Percentiles rank a stretch among this genome's conserved stretches.
phyloP scores from a whole-genome alignment of 2,888 invertebrate genomes.

The Pristionchus arcanus region DNA sequence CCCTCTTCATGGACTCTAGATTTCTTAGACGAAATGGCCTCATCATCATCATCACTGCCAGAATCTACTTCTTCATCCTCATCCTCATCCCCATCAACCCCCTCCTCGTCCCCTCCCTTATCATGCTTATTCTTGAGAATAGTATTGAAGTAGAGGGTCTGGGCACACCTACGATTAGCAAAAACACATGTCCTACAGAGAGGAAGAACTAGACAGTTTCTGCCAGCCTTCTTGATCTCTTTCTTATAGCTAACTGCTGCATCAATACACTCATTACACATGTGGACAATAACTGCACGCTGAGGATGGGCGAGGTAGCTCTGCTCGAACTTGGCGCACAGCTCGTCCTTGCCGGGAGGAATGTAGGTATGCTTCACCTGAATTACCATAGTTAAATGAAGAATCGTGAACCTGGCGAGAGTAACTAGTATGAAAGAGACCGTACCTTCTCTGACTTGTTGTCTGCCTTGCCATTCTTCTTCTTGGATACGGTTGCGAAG shows the following conservation, averaged over 20 bases:
- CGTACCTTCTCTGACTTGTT: not conserved
- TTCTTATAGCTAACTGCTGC: not conserved
- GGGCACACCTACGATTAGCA: not conserved
- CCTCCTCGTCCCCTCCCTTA: not conserved
- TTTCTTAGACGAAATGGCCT: not conserved
- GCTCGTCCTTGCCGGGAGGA: not conserved
- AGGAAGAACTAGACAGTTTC: not conserved
- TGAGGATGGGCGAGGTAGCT: not conserved
- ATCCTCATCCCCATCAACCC: not conserved
- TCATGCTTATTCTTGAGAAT: constrained; percentile 7
- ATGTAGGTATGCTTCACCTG: not conserved
- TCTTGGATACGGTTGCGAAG: not conserved
- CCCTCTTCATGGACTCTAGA: not conserved
- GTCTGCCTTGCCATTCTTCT: not conserved
- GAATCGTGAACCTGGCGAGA: not conserved
- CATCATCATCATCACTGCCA: not conserved
- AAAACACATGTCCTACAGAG: not conserved
- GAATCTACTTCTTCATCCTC: not conserved
- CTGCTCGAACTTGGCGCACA: not conserved
- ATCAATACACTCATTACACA: not conserved
- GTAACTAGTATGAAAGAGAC: not conserved
- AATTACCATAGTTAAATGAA: not conserved
- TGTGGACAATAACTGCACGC: not conserved
- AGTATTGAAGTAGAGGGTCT: not conserved
- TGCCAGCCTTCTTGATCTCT: not conserved